Percentiles rank a stretch among this genome's conserved stretches.
phyloP scores from a whole-genome alignment of 2,113 vertebrate genomes.

The Isurus oxyrinchus region DNA sequence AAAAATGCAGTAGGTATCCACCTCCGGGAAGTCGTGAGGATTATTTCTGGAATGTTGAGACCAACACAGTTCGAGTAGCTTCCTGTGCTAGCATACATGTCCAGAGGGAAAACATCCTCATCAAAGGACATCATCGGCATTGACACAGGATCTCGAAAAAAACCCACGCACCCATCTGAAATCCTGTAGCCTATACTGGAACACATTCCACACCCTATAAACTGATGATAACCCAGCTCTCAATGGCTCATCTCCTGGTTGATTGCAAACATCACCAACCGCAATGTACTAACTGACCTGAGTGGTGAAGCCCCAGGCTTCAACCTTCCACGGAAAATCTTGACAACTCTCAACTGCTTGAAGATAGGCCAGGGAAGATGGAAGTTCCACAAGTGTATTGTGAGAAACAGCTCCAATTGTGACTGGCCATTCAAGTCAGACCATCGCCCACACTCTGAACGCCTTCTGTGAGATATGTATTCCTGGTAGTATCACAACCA shows the following conservation, averaged over 20 bases:
- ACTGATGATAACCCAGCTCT: neutral
- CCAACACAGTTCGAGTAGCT: neutral
- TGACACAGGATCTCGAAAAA: neutral
- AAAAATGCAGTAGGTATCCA: neutral
- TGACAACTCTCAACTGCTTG: neutral
- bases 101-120: neutral
- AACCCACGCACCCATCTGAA: neutral
- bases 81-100: neutral
- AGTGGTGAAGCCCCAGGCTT: neutral
- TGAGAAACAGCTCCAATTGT: neutral
- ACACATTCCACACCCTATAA: neutral
- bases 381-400: no score
- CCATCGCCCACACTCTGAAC: neutral
- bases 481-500: neutral
- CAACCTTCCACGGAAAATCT: neutral
- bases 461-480: neutral
- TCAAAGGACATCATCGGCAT: neutral
- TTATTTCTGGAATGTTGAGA: neutral
- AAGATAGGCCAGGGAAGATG: neutral
- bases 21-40: neutral
- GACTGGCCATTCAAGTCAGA: no score
- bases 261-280: neutral
- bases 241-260: neutral
- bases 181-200: neutral
- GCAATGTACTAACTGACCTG: neutral